Conservation (phyloP, 2,113 vertebrate species). For the Echinops telfairi region DNA sequence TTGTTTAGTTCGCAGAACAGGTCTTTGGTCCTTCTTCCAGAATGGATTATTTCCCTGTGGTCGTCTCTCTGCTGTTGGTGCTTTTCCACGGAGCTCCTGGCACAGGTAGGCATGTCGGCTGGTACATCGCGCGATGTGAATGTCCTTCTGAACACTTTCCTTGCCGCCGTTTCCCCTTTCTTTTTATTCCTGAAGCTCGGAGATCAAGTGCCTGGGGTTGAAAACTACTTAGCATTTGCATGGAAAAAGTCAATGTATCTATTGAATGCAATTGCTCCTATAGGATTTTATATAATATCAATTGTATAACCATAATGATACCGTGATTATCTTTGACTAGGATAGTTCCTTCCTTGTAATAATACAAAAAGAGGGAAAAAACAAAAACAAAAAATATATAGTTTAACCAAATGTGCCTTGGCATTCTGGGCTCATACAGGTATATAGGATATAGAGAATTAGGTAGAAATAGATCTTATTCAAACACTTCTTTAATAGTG, state of each 20-base stretch:
- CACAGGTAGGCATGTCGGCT: constrained; percentile 84
- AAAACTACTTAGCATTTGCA: constrained; percentile 1
- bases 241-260: background rate
- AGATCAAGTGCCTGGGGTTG: background rate
- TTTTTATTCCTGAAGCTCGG: constrained; percentile 14
- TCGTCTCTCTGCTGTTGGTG: constrained; percentile 90
- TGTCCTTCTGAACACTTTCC: background rate
- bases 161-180: background rate
- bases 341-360: background rate
- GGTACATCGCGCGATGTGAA: background rate
- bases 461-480: constrained; percentile 1
- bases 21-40: constrained; percentile 33
- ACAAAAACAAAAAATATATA: background rate
- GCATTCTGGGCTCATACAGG: background rate
- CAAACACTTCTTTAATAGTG: constrained; percentile 39
- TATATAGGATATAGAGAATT: background rate
- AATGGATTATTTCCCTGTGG: constrained; percentile 91
- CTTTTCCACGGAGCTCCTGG: constrained; percentile 84
- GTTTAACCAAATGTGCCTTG: background rate
- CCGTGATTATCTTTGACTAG: background rate
- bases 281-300: background rate
- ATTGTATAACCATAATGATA: background rate
- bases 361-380: background rate
- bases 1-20: constrained; percentile 21
- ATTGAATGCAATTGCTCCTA: background rate